Evolutionary conservation across 92 coral and sea anemone genomes (phyloP).

Genomic region (Siderastrea radians): DNA sequence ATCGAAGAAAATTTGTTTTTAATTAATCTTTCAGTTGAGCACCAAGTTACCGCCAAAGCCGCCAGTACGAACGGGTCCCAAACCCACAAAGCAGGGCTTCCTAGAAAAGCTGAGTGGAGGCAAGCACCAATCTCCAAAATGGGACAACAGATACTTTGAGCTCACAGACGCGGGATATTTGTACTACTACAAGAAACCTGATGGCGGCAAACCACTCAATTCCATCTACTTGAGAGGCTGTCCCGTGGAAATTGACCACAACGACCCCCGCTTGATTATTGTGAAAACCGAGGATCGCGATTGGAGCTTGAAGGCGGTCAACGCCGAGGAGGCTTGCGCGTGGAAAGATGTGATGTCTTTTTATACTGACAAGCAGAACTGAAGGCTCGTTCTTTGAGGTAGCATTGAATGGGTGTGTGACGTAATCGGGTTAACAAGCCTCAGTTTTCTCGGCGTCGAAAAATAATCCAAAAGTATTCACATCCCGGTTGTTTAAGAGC

Average conservation of each 20-base stretch:
- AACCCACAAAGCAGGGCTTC: conserved; percentile 89
- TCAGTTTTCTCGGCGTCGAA: not conserved
- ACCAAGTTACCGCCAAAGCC: conserved; percentile 60
- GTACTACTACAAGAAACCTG: conserved; percentile 89
- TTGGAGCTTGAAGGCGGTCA: conserved; percentile 81
- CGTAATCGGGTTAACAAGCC: not conserved
- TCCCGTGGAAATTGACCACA: conserved; percentile 79
- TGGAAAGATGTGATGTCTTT: conserved; percentile 84
- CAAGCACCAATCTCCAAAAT: conserved; percentile 88
- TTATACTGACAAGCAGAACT: conserved; percentile 72
- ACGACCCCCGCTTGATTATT: conserved; percentile 73
- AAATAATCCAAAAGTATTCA: not conserved
- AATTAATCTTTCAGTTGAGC: conserved; percentile 68
- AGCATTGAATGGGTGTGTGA: not conserved
- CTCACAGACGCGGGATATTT: conserved; percentile 89
- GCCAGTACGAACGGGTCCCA: conserved; percentile 36
- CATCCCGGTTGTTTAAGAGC: not conserved
- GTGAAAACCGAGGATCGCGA: conserved; percentile 92
- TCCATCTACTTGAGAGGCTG: conserved; percentile 93
- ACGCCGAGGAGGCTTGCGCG: conserved; percentile 79
- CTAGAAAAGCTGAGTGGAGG: conserved; percentile 96
- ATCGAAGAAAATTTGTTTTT: not conserved
- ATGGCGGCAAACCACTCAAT: conserved; percentile 87
- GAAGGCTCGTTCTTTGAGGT: not conserved
- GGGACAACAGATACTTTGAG: conserved; percentile 98